Percentiles rank a stretch among this genome's conserved stretches.
Evolutionary conservation across 1,140 invertebrate genomes (phyloP).

Genomic region (Calliphora vicina): DNA sequence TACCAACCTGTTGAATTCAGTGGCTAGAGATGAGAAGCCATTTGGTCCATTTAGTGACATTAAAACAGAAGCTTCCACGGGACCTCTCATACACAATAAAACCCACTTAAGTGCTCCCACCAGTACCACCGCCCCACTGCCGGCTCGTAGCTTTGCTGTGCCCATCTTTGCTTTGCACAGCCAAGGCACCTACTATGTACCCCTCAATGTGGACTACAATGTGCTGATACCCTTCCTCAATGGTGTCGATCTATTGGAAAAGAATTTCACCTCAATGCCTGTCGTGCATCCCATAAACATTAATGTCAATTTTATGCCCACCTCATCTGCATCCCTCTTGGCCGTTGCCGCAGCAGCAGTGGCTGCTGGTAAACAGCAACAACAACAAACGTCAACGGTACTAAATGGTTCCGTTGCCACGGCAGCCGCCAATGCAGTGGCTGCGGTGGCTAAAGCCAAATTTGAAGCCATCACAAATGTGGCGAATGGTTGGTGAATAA

Average conservation of each 20-base stretch:
- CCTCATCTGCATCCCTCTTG: slow-evolving; percentile 47
- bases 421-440: slow-evolving; percentile 44
- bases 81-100: slow-evolving; percentile 31
- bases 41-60: slow-evolving; percentile 53
- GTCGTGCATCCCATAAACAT: slow-evolving; percentile 89
- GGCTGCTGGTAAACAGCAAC: slow-evolving; percentile 51
- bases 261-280: slow-evolving; percentile 65
- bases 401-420: slow-evolving; percentile 36
- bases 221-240: slow-evolving; percentile 76
- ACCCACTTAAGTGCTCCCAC: slow-evolving; percentile 43
- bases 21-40: slow-evolving; percentile 46
- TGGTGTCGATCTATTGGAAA: slow-evolving; percentile 68
- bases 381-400: slow-evolving; percentile 40
- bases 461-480: slow-evolving; percentile 51
- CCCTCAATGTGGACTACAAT: slow-evolving; percentile 84
- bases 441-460: slow-evolving; percentile 53
- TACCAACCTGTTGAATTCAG: neutral
- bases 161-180: slow-evolving; percentile 85
- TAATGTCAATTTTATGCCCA: slow-evolving; percentile 79
- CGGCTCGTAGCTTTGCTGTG: slow-evolving; percentile 64
- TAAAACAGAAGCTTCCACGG: slow-evolving; percentile 50
- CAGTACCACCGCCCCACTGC: slow-evolving; percentile 56
- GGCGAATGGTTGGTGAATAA: slow-evolving; percentile 49
- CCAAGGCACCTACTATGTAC: slow-evolving; percentile 89
- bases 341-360: slow-evolving; percentile 57